Percentiles rank a stretch among this genome's conserved stretches.
Evolutionary conservation across 2,888 invertebrate genomes (phyloP).

Genomic region (Ernsta delagoae): DNA sequence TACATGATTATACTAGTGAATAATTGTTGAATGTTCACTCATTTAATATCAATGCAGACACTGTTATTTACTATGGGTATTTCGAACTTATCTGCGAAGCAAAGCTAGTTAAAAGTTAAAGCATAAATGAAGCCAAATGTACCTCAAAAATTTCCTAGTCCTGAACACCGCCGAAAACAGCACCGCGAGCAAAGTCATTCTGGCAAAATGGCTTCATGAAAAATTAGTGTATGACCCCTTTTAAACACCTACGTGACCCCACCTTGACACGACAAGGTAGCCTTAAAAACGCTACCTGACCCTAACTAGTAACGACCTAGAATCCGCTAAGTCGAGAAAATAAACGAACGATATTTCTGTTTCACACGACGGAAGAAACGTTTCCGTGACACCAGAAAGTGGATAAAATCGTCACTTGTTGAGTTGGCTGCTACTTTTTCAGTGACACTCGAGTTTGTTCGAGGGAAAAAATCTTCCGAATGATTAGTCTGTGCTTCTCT

Average conservation of each 20-base stretch:
- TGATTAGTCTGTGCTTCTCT: no score
- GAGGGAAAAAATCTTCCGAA: neutral
- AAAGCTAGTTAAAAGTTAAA: neutral
- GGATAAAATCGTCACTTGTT: slow-evolving; percentile 17
- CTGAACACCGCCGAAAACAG: slow-evolving; percentile 19
- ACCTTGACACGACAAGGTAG: slow-evolving; percentile 34
- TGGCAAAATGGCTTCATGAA: slow-evolving; percentile 35
- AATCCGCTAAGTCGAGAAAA: slow-evolving; percentile 35
- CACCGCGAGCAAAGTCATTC: slow-evolving; percentile 22
- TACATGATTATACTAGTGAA: no score
- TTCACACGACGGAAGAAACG: slow-evolving; percentile 15
- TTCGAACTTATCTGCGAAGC: no score
- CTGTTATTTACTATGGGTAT: no score
- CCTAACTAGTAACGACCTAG: slow-evolving; percentile 35
- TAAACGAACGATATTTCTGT: slow-evolving; percentile 31
- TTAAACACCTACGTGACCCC: slow-evolving; percentile 35
- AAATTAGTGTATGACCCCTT: slow-evolving; percentile 38
- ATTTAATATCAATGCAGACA: no score
- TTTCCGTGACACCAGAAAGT: slow-evolving; percentile 15
- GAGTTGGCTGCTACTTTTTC: neutral
- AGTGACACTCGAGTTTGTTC: neutral
- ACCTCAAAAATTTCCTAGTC: neutral
- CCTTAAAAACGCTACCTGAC: slow-evolving; percentile 31
- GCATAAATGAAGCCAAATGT: neutral
- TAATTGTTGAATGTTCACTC: no score